These are phyloP conservation scores for Bufo gargarizans DNA, from an alignment of 2,113 vertebrate species.

Conservation along the genomic window DNA sequence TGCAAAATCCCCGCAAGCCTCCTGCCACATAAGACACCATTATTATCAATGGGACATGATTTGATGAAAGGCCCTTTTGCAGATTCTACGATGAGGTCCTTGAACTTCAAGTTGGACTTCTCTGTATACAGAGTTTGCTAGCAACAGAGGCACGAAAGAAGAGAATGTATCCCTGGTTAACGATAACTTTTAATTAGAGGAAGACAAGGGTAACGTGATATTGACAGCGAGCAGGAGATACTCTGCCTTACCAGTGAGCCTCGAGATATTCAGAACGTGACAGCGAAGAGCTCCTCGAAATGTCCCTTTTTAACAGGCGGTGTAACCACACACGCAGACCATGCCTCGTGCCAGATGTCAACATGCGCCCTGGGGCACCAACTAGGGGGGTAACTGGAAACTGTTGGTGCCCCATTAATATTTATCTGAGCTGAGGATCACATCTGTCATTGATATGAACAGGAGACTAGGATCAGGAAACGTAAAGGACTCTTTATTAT, in stretches of 20 bases:
- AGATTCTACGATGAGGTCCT: too few species aligned
- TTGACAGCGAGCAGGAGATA: not conserved
- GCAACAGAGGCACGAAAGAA: not conserved
- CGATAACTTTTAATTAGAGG: conserved; percentile 13
- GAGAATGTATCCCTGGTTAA: not conserved
- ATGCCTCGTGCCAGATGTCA: conserved; percentile 1
- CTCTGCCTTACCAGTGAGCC: not conserved
- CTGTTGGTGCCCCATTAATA: conserved; percentile 27
- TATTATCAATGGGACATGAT: too few species aligned
- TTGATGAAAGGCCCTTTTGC: too few species aligned
- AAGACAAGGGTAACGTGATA: conserved; percentile 1
- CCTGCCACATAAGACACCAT: too few species aligned
- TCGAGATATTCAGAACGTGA: not conserved
- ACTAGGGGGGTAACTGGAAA: not conserved
- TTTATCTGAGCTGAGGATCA: not conserved
- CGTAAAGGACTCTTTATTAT: not conserved
- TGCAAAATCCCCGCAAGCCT: too few species aligned
- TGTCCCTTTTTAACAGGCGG: not conserved
- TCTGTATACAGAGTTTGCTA: not conserved
- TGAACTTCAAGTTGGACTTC: not conserved
- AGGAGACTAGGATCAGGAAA: not conserved
- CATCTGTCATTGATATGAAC: not conserved
- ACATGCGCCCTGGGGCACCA: not conserved
- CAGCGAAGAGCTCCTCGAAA: not conserved
- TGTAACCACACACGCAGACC: not conserved